Evolutionary conservation across 1,140 invertebrate species (phyloP).

Genomic region (Tetragnatha versicolor): DNA sequence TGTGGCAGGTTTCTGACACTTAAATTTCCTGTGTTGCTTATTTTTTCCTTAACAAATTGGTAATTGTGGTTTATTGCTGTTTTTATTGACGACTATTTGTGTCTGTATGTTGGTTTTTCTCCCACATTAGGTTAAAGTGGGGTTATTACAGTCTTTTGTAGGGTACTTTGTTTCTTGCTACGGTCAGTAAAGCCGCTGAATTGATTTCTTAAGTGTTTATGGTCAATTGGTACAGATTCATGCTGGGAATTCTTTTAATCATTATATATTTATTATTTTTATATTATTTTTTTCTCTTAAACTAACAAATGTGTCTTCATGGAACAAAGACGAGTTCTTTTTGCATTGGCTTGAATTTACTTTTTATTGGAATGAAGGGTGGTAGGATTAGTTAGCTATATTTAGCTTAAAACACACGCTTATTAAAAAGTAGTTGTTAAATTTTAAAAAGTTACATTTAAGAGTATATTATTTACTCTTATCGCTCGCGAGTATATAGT

Average conservation of each 20-base stretch:
- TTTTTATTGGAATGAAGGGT: neutral
- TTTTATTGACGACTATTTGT: neutral
- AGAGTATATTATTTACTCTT: too few relatives aligned
- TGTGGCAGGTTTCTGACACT: neutral
- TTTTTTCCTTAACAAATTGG: neutral
- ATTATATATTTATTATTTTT: neutral
- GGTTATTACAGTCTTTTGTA: neutral
- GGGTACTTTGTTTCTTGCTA: neutral
- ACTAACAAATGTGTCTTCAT: neutral
- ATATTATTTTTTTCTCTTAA: neutral
- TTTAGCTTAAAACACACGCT: neutral
- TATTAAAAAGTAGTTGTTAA: too few relatives aligned
- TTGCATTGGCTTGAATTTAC: neutral
- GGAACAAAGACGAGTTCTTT: neutral
- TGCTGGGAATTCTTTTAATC: neutral
- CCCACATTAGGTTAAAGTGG: neutral
- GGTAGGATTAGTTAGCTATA: neutral
- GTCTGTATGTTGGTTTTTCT: neutral
- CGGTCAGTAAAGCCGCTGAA: neutral
- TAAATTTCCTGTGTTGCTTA: neutral
- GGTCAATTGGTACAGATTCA: neutral
- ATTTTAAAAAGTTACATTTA: too few relatives aligned
- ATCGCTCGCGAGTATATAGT: too few relatives aligned
- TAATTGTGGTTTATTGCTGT: neutral
- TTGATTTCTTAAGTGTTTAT: neutral